Percentiles rank a stretch among this genome's conserved stretches.
Evolutionary conservation across 1,140 invertebrate species (phyloP).

Genomic region (Apis florea): DNA sequence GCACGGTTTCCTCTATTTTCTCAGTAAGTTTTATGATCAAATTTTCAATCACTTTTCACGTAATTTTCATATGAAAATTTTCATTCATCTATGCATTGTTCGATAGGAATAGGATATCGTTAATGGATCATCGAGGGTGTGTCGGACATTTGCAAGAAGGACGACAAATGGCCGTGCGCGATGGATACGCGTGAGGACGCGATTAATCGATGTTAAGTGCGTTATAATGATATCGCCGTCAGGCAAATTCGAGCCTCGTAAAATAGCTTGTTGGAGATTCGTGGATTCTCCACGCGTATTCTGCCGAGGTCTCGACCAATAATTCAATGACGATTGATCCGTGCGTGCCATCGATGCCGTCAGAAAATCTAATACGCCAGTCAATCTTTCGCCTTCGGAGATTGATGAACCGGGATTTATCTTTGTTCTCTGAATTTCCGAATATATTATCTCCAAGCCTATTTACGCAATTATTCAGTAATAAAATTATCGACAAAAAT

Average conservation of each 20-base stretch:
- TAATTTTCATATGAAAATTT: no score
- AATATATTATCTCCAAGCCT: no score
- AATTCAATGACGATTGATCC: slow-evolving; percentile 36
- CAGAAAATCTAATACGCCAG: neutral
- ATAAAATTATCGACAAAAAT: no score
- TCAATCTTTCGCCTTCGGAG: neutral
- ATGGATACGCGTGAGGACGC: slow-evolving; percentile 11
- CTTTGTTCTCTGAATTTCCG: neutral
- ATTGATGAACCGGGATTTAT: neutral
- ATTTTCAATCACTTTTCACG: no score
- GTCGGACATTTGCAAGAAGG: neutral
- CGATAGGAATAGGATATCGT: no score
- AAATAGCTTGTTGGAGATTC: neutral
- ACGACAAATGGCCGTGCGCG: slow-evolving; percentile 6
- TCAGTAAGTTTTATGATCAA: no score
- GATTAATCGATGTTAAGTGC: slow-evolving; percentile 35
- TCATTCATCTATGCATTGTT: no score
- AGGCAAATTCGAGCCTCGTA: slow-evolving; percentile 26
- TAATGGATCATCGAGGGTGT: no score
- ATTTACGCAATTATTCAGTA: neutral
- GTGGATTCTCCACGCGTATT: slow-evolving; percentile 1
- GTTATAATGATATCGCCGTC: slow-evolving; percentile 23
- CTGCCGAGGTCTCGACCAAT: neutral
- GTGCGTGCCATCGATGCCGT: neutral
- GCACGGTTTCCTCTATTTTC: no score